Percentiles rank a stretch among this genome's conserved stretches.
These are phyloP conservation scores for Spilogale gracilis DNA, from an alignment of 2,113 vertebrate species.

Conservation along the genomic window DNA sequence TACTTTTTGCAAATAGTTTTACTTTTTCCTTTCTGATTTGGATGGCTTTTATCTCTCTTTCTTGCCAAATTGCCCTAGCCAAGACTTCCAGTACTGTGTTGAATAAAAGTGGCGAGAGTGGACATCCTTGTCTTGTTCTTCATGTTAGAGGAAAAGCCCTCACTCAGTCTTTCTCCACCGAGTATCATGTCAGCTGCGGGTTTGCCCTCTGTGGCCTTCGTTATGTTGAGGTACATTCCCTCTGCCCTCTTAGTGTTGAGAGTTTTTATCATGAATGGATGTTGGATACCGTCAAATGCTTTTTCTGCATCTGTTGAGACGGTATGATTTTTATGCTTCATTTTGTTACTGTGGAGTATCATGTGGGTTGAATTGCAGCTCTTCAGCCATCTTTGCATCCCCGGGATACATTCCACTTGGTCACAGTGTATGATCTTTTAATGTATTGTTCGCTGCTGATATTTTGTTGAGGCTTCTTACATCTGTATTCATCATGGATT, in stretches of 20 bases:
- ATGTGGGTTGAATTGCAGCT: not conserved
- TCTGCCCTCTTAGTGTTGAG: not conserved
- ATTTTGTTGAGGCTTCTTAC: not conserved
- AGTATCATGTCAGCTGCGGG: not conserved
- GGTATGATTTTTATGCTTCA: not conserved
- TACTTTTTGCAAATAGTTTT: not conserved
- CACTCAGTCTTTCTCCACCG: not conserved
- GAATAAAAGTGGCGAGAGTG: not conserved
- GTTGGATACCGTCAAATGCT: not conserved
- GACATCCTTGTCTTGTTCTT: not conserved
- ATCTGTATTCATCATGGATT: not conserved
- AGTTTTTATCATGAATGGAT: not conserved
- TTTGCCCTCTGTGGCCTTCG: not conserved
- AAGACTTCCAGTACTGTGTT: not conserved
- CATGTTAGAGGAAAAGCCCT: not conserved
- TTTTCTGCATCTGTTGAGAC: not conserved
- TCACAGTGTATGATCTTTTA: not conserved
- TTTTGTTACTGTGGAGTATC: not conserved
- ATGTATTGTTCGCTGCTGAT: not conserved
- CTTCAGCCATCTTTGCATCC: not conserved
- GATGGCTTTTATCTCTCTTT: not conserved
- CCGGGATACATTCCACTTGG: not conserved
- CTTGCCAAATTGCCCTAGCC: not conserved
- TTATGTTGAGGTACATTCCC: not conserved
- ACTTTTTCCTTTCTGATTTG: not conserved